phyloP scores from a whole-genome alignment of 2,113 vertebrate genomes.

The Fregetta grallaria region DNA sequence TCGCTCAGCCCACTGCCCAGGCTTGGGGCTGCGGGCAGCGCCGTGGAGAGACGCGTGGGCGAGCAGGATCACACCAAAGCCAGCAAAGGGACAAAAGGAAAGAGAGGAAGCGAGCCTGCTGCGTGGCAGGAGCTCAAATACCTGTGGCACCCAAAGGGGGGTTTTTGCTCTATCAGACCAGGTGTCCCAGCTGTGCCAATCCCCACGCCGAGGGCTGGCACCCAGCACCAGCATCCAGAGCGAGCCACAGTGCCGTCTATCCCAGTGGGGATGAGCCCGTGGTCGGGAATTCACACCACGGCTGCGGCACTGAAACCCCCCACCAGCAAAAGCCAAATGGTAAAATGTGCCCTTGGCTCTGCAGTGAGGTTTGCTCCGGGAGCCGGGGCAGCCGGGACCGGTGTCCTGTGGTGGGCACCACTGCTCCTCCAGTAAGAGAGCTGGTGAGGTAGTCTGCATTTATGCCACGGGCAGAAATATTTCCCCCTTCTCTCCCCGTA shows the following conservation, averaged over 20 bases:
- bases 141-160: background rate
- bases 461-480: background rate
- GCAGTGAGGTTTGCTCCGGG: background rate
- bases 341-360: background rate
- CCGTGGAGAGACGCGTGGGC: fast-evolving
- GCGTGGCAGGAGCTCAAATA: background rate
- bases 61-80: background rate
- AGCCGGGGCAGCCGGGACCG: fast-evolving
- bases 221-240: fast-evolving
- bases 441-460: background rate
- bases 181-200: background rate
- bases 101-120: background rate
- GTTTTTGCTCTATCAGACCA: background rate
- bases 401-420: fast-evolving
- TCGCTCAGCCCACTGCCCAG: fast-evolving
- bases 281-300: fast-evolving
- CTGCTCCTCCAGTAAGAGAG: background rate
- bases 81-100: background rate
- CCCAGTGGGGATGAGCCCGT: fast-evolving
- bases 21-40: background rate
- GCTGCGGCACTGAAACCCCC: background rate
- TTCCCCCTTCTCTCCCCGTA: no score
- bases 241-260: fast-evolving
- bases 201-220: fast-evolving
- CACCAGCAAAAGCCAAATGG: background rate